Percentiles rank a stretch among this genome's conserved stretches.
phyloP scores from a whole-genome alignment of 2,113 vertebrate genomes.

The Ochotona princeps region DNA sequence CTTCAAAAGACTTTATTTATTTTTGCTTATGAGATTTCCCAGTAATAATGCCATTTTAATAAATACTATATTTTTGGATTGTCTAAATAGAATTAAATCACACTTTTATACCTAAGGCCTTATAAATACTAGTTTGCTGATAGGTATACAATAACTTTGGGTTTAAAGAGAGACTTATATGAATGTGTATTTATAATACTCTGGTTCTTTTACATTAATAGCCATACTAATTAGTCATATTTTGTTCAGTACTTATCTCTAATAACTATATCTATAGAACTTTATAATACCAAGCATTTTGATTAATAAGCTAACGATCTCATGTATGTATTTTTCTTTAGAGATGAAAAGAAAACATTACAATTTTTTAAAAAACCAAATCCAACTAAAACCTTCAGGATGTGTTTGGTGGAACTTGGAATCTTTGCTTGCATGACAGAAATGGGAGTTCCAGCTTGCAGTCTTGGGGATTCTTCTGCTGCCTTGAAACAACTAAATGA shows the following conservation, averaged over 20 bases:
- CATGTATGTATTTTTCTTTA: constrained; percentile 20
- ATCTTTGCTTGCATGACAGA: background rate
- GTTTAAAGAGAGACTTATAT: background rate
- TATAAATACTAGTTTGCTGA: constrained; percentile 21
- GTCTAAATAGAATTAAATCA: background rate
- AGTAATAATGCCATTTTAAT: constrained; percentile 17
- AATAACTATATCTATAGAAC: background rate
- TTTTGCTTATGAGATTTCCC: background rate
- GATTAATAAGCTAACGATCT: constrained; percentile 24
- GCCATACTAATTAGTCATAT: constrained; percentile 2
- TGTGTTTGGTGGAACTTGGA: background rate
- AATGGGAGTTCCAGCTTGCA: background rate
- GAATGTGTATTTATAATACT: background rate
- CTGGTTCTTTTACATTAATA: constrained; percentile 22
- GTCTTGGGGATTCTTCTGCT: background rate
- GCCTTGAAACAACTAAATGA: background rate
- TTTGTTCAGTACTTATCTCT: constrained; percentile 50
- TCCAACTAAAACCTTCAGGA: background rate
- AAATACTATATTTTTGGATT: background rate
- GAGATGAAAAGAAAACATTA: constrained; percentile 6
- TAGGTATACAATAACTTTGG: background rate
- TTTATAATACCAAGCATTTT: constrained; percentile 12
- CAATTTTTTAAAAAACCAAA: background rate
- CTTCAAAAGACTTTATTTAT: background rate
- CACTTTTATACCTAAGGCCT: background rate